Conservation (phyloP, 2,888 invertebrate species). For the Spatulosminthurus flaviceps region DNA sequence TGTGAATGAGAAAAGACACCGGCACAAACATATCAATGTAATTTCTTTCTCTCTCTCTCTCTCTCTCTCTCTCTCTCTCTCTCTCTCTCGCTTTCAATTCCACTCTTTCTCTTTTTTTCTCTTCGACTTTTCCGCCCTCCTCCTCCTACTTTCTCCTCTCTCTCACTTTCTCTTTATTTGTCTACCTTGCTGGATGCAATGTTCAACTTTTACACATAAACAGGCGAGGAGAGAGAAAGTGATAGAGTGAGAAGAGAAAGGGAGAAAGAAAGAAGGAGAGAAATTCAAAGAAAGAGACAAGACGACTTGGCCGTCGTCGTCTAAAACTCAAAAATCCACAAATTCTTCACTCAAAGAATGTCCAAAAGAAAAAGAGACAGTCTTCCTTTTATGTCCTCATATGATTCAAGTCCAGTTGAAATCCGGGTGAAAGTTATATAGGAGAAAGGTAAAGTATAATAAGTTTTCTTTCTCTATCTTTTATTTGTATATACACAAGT, state of each 20-base stretch:
- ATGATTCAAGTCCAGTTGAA: background rate
- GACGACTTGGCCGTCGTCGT: slow-evolving; percentile 7
- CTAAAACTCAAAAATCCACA: slow-evolving; percentile 3
- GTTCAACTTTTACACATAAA: slow-evolving; percentile 1
- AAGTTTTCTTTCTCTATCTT: background rate
- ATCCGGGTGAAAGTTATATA: background rate
- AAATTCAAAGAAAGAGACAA: slow-evolving; percentile 12
- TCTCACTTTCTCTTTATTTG: background rate
- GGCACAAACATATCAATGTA: slow-evolving; percentile 8
- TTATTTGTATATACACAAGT: background rate
- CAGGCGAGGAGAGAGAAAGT: background rate
- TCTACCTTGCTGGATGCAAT: background rate
- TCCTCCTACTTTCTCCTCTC: background rate
- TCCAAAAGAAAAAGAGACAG: background rate
- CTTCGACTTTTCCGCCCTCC: no score
- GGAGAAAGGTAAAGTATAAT: background rate
- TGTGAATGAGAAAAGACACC: slow-evolving; percentile 41
- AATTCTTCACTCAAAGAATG: slow-evolving; percentile 8
- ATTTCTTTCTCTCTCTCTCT: slow-evolving; percentile 8
- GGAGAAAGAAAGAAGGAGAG: background rate
- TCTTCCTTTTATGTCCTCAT: background rate
- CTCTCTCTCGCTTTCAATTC: background rate
- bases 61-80: background rate
- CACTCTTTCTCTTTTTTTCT: background rate
- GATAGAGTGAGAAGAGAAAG: no score